A percentile compares a stretch with the other conserved stretches of the same genome.
Conservation (phyloP, 1,140 invertebrate genomes). For the Papilio glaucus region DNA sequence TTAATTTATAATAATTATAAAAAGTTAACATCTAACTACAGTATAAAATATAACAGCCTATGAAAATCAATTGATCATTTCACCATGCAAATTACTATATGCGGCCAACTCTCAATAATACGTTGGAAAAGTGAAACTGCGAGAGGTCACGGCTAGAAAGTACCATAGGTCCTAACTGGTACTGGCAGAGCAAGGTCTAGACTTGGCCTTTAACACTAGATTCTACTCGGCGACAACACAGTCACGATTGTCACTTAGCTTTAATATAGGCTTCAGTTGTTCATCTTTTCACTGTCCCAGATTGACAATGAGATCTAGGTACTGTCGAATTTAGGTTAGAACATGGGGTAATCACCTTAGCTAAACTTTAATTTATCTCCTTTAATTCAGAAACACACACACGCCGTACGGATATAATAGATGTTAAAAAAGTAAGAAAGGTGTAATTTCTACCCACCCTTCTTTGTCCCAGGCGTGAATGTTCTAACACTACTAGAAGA, state of each 20-base stretch:
- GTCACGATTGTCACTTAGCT: slow-evolving; percentile 22
- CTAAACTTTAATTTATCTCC: too few relatives aligned
- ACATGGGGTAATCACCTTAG: too few relatives aligned
- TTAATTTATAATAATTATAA: too few relatives aligned
- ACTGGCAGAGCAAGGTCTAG: slow-evolving; percentile 14
- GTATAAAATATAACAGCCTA: too few relatives aligned
- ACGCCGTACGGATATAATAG: too few relatives aligned
- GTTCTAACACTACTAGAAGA: too few relatives aligned
- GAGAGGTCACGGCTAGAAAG: slow-evolving; percentile 26
- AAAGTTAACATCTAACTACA: too few relatives aligned
- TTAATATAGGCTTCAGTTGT: neutral
- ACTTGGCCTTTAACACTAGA: slow-evolving; percentile 26
- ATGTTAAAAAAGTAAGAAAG: too few relatives aligned
- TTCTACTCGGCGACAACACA: neutral
- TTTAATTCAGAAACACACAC: too few relatives aligned
- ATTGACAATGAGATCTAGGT: neutral
- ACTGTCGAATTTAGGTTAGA: neutral
- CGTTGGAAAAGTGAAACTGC: neutral
- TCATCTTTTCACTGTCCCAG: neutral
- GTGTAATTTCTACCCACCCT: too few relatives aligned
- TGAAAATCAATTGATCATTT: slow-evolving; percentile 2
- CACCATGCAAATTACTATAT: neutral
- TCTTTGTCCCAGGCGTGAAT: too few relatives aligned
- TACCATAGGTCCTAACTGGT: slow-evolving; percentile 7
- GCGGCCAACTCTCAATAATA: neutral